Conservation (phyloP, 2,797 vertebrate species). For the Darevskia mixta region DNA sequence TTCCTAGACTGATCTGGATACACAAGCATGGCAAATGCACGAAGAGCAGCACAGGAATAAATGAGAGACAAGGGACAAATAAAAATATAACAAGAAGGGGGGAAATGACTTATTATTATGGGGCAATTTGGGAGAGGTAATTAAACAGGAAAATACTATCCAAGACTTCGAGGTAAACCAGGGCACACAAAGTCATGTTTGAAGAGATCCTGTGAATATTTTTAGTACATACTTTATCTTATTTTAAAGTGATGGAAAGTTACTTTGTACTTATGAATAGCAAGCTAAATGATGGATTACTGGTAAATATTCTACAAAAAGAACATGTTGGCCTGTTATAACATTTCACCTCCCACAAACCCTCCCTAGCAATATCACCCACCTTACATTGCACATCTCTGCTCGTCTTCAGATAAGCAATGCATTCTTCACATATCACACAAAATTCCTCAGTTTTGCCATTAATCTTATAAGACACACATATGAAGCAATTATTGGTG, state of each 20-base stretch:
- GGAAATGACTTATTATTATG: background rate
- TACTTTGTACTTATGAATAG: background rate
- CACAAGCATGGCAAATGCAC: background rate
- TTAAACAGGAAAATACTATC: background rate
- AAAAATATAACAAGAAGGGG: background rate
- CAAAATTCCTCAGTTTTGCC: conserved; percentile 36
- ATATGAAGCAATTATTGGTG: conserved; percentile 18
- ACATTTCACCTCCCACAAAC: conserved; percentile 30
- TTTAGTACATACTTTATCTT: background rate
- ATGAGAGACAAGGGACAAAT: background rate
- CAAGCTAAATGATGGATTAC: background rate
- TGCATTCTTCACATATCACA: conserved; percentile 30
- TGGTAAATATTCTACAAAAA: conserved; percentile 47
- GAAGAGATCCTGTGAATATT: background rate
- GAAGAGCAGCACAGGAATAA: background rate
- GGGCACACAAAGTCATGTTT: background rate
- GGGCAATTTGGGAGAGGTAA: background rate
- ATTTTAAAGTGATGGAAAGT: conserved; percentile 15
- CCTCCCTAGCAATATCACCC: conserved; percentile 28
- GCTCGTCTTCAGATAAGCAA: conserved; percentile 35
- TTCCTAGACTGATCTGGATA: conserved; percentile 5
- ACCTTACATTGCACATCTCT: conserved; percentile 14
- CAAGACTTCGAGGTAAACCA: background rate
- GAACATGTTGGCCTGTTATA: conserved; percentile 13
- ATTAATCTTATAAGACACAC: conserved; percentile 38